Evolutionary conservation across 2,797 vertebrate species (phyloP), one percentile per base, ranked within the genome.

Genomic region (Sebastolobus alascanus): DNA sequence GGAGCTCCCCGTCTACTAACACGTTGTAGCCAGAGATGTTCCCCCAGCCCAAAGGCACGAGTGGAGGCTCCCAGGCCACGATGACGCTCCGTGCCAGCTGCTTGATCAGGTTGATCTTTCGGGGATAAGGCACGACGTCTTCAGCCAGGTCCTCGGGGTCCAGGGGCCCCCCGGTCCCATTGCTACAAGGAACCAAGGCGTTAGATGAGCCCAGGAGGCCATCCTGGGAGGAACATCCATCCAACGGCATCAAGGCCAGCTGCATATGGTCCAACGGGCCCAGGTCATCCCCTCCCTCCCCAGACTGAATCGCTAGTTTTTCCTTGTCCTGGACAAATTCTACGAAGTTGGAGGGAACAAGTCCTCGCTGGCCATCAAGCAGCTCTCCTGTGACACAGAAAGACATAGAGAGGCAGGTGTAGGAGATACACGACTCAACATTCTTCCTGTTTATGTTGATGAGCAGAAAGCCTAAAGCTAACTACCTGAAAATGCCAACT

Each of bases 311-410:
- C 6, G 94, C 63, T 43, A 88, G 92, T 25, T 96, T 96, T 85
- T 98, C 97, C 1, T 96, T 98, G 92, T 99, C 98, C 87, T 99
- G 98, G 61, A 99, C 97, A 84, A 99, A 98, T 84, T 99, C 98
- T 90, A 99, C 98, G 13, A 99, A 99, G 94, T 99, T 99, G 71
- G 99, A 99, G 27, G 98, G 99, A 71, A 99, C 99, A 20, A 99
- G 93, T 40, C 98, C 99, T 90, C 98, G 93, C 84, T 99, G 98
- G 27, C 99, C 99, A 20, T 99, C 98, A 80, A 99, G 95, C 13
- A 99, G 96, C 81, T 99, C 98, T 22, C 99, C 98, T 99, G 93
- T 35, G 27, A 78, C 16, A 75, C 37, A 82, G 29, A 80, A 16
- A 81, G 13, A 78, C 58, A 50, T 0, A 70, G 18, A 73, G 25